Evolutionary conservation across 1,140 invertebrate genomes (phyloP).

Genomic region (Trachelipus rathkii): DNA sequence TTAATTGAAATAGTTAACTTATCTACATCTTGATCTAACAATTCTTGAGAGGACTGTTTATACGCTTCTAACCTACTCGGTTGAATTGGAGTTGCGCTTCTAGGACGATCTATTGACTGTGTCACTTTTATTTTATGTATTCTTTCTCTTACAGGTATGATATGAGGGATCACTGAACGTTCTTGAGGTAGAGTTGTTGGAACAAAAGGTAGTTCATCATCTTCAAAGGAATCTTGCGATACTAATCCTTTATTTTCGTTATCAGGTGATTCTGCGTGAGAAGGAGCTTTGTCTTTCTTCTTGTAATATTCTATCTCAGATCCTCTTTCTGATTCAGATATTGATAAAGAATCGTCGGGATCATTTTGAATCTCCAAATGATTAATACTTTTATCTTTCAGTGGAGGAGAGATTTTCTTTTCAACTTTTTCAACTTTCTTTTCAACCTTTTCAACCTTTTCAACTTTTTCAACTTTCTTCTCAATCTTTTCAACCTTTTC

Average conservation of each 20-base stretch:
- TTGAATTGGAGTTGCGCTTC: conserved; percentile 76
- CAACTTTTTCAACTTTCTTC: too few relatives aligned
- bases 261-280: conserved; percentile 36
- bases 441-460: too few relatives aligned
- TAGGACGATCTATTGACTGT: conserved; percentile 71
- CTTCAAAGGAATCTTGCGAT: conserved; percentile 73
- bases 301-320: conserved; percentile 60
- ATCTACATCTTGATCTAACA: neutral
- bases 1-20: conserved; percentile 1
- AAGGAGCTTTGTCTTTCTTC: conserved; percentile 48
- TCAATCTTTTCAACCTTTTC: too few relatives aligned
- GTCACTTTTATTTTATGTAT: conserved; percentile 68
- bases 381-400: conserved; percentile 12
- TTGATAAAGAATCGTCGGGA: conserved; percentile 59
- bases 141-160: conserved; percentile 72
- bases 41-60: conserved; percentile 45
- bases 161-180: conserved; percentile 70
- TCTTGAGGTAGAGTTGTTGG: conserved; percentile 78
- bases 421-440: conserved; percentile 22
- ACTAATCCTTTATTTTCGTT: conserved; percentile 62
- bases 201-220: conserved; percentile 79
- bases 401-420: conserved; percentile 2
- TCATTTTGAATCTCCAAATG: conserved; percentile 11
- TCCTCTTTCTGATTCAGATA: conserved; percentile 72
- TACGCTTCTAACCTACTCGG: conserved; percentile 72